Evolutionary conservation across 2,888 invertebrate genomes (phyloP).

Genomic region (Neuroscelio doddi): DNA sequence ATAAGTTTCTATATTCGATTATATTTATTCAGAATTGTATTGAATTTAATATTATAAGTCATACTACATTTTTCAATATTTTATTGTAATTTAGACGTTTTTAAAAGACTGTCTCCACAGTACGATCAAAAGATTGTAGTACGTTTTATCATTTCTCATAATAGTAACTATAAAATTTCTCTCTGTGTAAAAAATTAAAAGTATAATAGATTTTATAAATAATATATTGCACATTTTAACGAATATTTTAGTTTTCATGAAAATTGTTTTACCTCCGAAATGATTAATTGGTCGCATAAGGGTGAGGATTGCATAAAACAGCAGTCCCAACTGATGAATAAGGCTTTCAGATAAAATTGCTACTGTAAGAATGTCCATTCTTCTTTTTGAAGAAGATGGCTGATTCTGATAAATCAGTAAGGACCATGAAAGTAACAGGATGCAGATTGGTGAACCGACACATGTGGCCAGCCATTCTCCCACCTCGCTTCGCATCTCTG

Average conservation of each 20-base stretch:
- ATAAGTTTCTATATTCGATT: too few species aligned
- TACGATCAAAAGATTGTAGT: not conserved
- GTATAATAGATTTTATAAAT: not conserved
- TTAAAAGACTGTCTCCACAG: too few species aligned
- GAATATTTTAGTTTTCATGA: too few species aligned
- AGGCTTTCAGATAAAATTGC: constrained; percentile 70
- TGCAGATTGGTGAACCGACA: constrained; percentile 71
- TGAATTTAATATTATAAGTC: too few species aligned
- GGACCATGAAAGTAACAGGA: constrained; percentile 71
- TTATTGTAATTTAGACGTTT: too few species aligned
- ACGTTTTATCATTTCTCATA: too few species aligned
- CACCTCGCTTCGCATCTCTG: constrained; percentile 70
- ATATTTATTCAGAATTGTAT: too few species aligned
- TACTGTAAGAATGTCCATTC: constrained; percentile 73
- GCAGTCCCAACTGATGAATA: constrained; percentile 68
- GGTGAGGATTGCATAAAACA: constrained; percentile 68
- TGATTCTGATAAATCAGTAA: constrained; percentile 73
- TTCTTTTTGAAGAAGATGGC: constrained; percentile 68
- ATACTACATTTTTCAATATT: too few species aligned
- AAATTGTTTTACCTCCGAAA: constrained; percentile 60
- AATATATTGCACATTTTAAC: not conserved
- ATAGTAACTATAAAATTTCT: too few species aligned
- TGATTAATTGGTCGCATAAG: constrained; percentile 69
- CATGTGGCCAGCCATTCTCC: constrained; percentile 72
- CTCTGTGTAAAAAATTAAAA: too few species aligned